Evolutionary conservation across 1,140 invertebrate genomes (phyloP), one percentile per base, ranked within the genome.

Genomic region (Sinella curviseta): DNA sequence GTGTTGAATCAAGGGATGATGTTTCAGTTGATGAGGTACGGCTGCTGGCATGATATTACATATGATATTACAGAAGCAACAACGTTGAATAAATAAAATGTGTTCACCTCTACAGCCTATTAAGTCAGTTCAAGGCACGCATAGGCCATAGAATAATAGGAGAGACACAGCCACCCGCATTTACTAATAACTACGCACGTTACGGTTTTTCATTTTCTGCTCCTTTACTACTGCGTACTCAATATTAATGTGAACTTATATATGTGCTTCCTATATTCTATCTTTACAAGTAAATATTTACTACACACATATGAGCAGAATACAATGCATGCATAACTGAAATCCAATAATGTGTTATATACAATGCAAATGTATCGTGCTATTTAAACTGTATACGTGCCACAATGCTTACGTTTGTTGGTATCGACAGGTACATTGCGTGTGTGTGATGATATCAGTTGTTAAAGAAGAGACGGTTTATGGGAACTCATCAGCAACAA

Each of bases 101-200:
- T 31, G 31, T 30, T 70, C 65, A 70, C 65, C 65, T 70, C 65
- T n/a, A 70, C 65, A 70, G 28, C 65, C 65, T 70, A 70, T 70
- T 70, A 70, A 70, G 65, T 70, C 31, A 70, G 65, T 70, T 70
- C 65, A 70, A 70, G 65, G 65, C 65, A 33, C 30, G 31, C 65
- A n/a, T 70, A 70, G 24, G 4, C 2, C 65, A 31, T 31, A 16
- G 24, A 26, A 12, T 26, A 65, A 26, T n/a, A 65, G 16, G 4
- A 14, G 26, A 8, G 26, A 30, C 65, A 70, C 14, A 30, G 24
- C 65, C 65, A 70, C 65, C 65, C 65, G 65, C 65, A 70, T 70
- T 33, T 31, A 70, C 65, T 30, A 70, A 14, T 60, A 26, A 14
- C n/a, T n/a, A 60, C 55, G 3, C 55, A 60, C 14, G 24, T 60